Conservation (phyloP, 2,113 vertebrate species). For the Xenopus laevis region DNA sequence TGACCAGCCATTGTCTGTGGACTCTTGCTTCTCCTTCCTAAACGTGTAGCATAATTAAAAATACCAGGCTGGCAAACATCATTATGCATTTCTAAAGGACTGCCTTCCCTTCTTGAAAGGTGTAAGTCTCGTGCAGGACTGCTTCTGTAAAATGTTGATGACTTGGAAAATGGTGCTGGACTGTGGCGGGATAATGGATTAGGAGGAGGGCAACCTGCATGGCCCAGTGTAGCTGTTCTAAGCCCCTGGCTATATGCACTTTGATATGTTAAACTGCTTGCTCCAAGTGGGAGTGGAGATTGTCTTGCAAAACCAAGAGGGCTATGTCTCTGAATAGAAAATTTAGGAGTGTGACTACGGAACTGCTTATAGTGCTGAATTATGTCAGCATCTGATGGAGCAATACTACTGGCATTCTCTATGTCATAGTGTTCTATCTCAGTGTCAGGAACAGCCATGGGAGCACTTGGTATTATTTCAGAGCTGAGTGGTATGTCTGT, state of each 20-base stretch:
- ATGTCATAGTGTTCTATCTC: slow-evolving; percentile 97
- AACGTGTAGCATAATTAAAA: slow-evolving; percentile 84
- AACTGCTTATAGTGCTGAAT: slow-evolving; percentile 97
- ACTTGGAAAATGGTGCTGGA: slow-evolving; percentile 87
- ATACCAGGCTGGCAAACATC: slow-evolving; percentile 83
- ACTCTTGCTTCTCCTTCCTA: slow-evolving; percentile 92
- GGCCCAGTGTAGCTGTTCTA: slow-evolving; percentile 82
- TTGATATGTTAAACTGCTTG: slow-evolving; percentile 88
- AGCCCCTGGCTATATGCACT: slow-evolving; percentile 80
- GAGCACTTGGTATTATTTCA: slow-evolving; percentile 85
- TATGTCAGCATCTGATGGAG: slow-evolving; percentile 92
- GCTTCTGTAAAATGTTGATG: slow-evolving; percentile 85
- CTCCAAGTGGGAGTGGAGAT: slow-evolving; percentile 86
- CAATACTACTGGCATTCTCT: slow-evolving; percentile 96
- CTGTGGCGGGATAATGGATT: slow-evolving; percentile 89
- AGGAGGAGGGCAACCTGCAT: slow-evolving; percentile 84
- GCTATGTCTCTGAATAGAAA: slow-evolving; percentile 94
- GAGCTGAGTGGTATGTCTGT: slow-evolving; percentile 77
- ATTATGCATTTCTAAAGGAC: slow-evolving; percentile 76
- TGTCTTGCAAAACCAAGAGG: slow-evolving; percentile 90
- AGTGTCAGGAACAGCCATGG: slow-evolving; percentile 75
- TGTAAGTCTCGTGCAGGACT: slow-evolving; percentile 90
- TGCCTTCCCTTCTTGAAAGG: slow-evolving; percentile 82
- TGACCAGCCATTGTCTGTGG: slow-evolving; percentile 85
- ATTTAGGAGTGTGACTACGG: slow-evolving; percentile 92